Evolutionary conservation across 2,888 invertebrate species (phyloP), one percentile per base, ranked within the genome.

Genomic region (Hermaeophaga mercurialis): DNA sequence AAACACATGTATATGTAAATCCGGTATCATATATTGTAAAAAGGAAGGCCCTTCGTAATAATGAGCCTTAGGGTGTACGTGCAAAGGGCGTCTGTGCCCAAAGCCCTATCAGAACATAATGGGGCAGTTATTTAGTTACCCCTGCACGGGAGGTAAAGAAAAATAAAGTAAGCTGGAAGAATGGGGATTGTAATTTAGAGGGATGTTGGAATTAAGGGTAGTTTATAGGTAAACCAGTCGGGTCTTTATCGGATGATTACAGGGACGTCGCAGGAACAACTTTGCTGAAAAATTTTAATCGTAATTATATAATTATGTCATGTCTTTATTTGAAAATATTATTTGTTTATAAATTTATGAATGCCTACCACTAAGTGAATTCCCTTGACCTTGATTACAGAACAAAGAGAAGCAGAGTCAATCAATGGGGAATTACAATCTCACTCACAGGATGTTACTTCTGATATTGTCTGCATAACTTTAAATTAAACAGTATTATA

Each of bases 181-280:
- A 78, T 78, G 75, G 77, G 78, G 78, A 76, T 77, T 77, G 78
- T 78, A 79, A 79, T 79, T 79, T 78, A 79, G 79, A 78, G 78
- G 79, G 78, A 78, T 79, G 79, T 78, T 71, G 76, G 78, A 77
- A 79, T 79, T 79, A 79, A 78, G 78, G 79, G 78, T 78, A 78
- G 78, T 79, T 79, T 79, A 79, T 79, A 79, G 78, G 78, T 78
- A 76, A 78, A 77, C 77, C 77, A 75, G 75, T 65, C 74, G 72
- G 70, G 74, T 75, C 75, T 75, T 75, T 73, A 73, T 71, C 73
- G 73, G 73, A 73, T 73, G 66, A 64, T 64, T 66, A 63, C 65
- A 65, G 64, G 58, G 66, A 66, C 69, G 66, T 52, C 46, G 45
- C 31, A 31, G 31, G 31, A 31, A 31, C n/a, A n/a, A n/a, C n/a